Base-by-base conservation (phyloP, 2,888 invertebrate species). In the Fabriciana adippe region DNA sequence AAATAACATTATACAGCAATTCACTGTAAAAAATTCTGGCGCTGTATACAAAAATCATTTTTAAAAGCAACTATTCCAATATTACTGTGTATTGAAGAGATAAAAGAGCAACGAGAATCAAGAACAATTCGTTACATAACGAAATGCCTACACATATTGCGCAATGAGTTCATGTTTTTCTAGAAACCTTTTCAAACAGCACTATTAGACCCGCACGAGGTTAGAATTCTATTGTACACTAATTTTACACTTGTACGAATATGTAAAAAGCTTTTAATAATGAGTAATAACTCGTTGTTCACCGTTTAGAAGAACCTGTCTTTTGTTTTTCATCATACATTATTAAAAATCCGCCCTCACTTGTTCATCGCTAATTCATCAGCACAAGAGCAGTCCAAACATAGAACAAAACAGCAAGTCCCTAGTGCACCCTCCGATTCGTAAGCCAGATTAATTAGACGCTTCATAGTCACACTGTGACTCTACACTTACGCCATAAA, bases 361-460 rank as follows among this genome's bases (percentile, higher is more conserved):
- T 66, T 68, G 71, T 65, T 67, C 66, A 54, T 66, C 62, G 65
- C 69, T 69, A 65, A 67, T 69, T 71, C 63, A 71, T 67, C 71
- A 71, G 61, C 68, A 66, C 60, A 71, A 69, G 70, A 69, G 71
- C 71, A 72, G 66, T 69, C 59, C 55, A 69, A 67, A 71, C 61
- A 60, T 56, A 61, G 69, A 65, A 69, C 69, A 73, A 73, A 72
- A 71, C 67, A 61, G 51, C 71, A 35, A 56, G 55, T 62, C 64
- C 61, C 63, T 48, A 21, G 21, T 47, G 62, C 51, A 66, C 69
- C 68, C 72, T 69, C 53, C 62, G 69, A 67, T 66, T 67, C 56
- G 69, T 53, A 64, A 81, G 76, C 75, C 78, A 80, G 82, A 86
- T 88, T 88, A 88, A 89, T 89, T 88, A 85, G 81, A 81, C 79